These are phyloP conservation scores for Vultur gryphus DNA, from an alignment of 2,797 vertebrate genomes.

Conservation along the genomic window DNA sequence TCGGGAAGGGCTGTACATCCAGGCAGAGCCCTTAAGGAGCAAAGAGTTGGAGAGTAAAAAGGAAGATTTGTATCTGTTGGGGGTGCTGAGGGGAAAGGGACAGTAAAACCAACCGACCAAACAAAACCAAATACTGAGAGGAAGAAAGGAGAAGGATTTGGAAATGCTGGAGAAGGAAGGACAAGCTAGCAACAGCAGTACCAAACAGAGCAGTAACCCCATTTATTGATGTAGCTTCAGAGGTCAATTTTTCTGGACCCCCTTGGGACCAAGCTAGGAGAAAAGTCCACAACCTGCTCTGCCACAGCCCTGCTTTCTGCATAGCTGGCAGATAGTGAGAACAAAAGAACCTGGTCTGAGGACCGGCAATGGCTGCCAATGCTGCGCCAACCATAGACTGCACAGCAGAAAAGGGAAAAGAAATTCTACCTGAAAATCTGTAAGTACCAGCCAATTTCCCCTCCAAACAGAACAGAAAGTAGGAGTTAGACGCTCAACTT, in stretches of 20 bases:
- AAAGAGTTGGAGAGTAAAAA: background rate
- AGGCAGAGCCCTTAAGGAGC: constrained; percentile 7
- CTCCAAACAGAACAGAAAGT: background rate
- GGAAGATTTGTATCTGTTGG: constrained; percentile 6
- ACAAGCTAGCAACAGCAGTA: background rate
- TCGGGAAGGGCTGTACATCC: constrained; percentile 43
- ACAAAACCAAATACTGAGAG: background rate
- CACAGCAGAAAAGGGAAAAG: background rate
- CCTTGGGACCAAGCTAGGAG: background rate
- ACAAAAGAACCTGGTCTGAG: background rate
- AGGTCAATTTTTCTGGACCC: background rate
- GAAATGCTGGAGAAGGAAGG: background rate
- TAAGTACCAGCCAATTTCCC: background rate
- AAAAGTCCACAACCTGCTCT: background rate
- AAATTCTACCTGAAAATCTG: background rate
- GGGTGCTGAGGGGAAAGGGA: background rate
- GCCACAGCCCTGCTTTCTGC: background rate
- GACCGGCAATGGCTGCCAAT: background rate
- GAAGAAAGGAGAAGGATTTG: background rate
- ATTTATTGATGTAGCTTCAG: background rate
- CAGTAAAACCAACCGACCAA: background rate
- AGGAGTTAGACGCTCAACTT: background rate
- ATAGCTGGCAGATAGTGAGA: background rate
- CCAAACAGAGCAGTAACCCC: background rate
- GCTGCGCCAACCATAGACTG: background rate